These are phyloP conservation scores for Drosophila borborema DNA, from an alignment of 2,888 invertebrate genomes.

Conservation along the genomic window DNA sequence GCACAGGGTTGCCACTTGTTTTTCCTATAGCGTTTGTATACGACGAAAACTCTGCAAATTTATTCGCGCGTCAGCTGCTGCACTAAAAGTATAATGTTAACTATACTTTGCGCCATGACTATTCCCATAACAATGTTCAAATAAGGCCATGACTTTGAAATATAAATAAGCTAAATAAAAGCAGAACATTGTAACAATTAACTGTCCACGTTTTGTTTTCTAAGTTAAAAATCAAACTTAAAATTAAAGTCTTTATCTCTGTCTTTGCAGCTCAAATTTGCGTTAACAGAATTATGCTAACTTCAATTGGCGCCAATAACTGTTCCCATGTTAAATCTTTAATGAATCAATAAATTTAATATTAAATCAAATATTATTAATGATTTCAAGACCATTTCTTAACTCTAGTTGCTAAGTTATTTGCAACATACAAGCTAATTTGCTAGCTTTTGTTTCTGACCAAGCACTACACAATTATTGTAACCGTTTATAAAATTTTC, in stretches of 20 bases:
- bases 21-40: not conserved
- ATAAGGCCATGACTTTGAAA: not conserved
- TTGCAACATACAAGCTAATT: not conserved
- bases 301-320: not conserved
- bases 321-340: conserved; percentile 7
- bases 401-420: not conserved
- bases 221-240: not conserved
- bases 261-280: conserved; percentile 1
- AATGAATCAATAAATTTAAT: not conserved
- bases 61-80: not conserved
- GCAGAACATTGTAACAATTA: not conserved
- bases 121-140: conserved; percentile 6
- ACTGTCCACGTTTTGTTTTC: not conserved
- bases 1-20: conserved; percentile 37
- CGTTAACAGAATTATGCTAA: conserved; percentile 18
- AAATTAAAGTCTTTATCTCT: not conserved
- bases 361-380: not conserved
- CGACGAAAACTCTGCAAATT: not conserved
- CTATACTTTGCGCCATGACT: not conserved
- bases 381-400: not conserved
- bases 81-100: conserved; percentile 14
- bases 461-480: not conserved
- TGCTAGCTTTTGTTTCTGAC: not conserved
- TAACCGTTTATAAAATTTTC: not conserved
- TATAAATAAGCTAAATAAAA: not conserved